phyloP scores from a whole-genome alignment of 1,140 invertebrate species.

The Epicauta chinensis region DNA sequence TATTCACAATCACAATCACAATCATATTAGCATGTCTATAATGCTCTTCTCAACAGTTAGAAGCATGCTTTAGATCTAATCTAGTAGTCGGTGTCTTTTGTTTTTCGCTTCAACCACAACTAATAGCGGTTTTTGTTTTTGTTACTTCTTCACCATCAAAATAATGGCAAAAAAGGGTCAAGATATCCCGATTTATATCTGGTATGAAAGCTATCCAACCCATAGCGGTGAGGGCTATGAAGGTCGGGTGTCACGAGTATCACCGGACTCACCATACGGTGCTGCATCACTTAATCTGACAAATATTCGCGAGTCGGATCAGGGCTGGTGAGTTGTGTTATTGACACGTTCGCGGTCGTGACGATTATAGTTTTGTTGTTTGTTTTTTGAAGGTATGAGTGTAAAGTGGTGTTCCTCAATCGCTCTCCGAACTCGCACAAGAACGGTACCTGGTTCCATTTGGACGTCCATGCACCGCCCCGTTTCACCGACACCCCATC shows the following conservation, averaged over 20 bases:
- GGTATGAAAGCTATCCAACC: conserved; percentile 94
- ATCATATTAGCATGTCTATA: too few relatives aligned
- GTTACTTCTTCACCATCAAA: background rate
- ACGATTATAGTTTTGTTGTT: conserved; percentile 1
- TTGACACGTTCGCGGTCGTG: background rate
- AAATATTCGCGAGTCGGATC: conserved; percentile 84
- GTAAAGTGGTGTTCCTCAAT: conserved; percentile 93
- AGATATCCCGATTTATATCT: conserved; percentile 93
- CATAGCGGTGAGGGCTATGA: conserved; percentile 90
- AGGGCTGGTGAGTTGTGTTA: conserved; percentile 65
- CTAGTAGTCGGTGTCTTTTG: too few relatives aligned
- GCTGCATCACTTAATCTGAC: conserved; percentile 90
- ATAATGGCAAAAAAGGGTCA: conserved; percentile 57
- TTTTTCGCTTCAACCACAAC: background rate
- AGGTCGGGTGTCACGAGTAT: conserved; percentile 80
- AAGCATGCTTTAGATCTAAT: too few relatives aligned
- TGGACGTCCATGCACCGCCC: conserved; percentile 92
- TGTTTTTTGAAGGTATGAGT: conserved; percentile 63
- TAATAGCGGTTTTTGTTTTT: too few relatives aligned
- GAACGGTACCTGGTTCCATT: conserved; percentile 94
- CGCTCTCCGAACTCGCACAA: conserved; percentile 81
- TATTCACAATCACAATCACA: conserved; percentile 25
- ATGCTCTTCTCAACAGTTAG: too few relatives aligned
- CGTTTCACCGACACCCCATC: conserved; percentile 87
- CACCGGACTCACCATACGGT: conserved; percentile 78